Evolutionary conservation across 1,140 invertebrate species (phyloP).

Genomic region (Zaprionus gabonicus): DNA sequence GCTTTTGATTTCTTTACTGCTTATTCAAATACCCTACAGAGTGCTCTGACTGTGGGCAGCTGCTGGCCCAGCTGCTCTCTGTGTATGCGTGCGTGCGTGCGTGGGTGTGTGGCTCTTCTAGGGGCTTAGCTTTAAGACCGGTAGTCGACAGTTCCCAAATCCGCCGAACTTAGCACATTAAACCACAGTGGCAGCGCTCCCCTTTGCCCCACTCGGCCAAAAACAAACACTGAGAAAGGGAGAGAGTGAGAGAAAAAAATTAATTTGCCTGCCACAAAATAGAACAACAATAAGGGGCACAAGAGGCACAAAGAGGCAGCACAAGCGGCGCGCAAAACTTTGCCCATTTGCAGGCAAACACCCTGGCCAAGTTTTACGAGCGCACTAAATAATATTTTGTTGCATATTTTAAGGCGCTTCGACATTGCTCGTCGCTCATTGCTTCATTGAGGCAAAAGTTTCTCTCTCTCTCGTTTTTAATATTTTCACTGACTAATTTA

Average conservation of each 20-base stretch:
- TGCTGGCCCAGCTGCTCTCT: conserved; percentile 25
- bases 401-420: conserved; percentile 61
- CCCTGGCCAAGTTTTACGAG: conserved; percentile 62
- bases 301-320: background rate
- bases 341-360: conserved; percentile 57
- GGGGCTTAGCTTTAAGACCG: conserved; percentile 34
- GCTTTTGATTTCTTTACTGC: conserved; percentile 73
- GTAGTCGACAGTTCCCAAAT: conserved; percentile 39
- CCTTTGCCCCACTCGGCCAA: background rate
- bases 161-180: conserved; percentile 36
- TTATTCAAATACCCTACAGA: conserved; percentile 60
- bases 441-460: conserved; percentile 38
- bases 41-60: conserved; percentile 30
- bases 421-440: conserved; percentile 32
- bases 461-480: conserved; percentile 24
- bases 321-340: conserved; percentile 47
- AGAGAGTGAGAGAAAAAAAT: conserved; percentile 28
- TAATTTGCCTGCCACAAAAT: conserved; percentile 46
- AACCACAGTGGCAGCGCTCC: conserved; percentile 22
- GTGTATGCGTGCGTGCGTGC: conserved; percentile 16
- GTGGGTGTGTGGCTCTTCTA: background rate
- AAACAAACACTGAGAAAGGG: conserved; percentile 3
- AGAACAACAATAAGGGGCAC: conserved; percentile 22
- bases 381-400: conserved; percentile 74
- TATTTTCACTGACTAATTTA: conserved; percentile 66